Conservation (phyloP, 2,888 invertebrate genomes). For the Seira musarum region DNA sequence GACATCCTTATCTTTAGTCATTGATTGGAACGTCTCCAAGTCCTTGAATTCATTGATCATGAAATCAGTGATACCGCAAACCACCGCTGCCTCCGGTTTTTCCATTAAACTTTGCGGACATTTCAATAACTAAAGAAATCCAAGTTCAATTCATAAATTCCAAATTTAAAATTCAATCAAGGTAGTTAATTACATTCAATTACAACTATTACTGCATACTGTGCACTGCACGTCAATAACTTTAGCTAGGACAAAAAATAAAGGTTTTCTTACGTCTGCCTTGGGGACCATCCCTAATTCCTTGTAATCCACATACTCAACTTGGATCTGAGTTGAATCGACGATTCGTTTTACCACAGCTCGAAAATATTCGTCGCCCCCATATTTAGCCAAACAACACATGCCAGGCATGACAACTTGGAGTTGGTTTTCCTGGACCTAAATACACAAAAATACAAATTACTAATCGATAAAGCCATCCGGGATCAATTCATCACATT, state of each 20-base stretch:
- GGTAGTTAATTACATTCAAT: too few relatives aligned
- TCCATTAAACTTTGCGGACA: conserved; percentile 10
- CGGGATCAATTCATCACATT: too few relatives aligned
- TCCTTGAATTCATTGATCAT: conserved; percentile 10
- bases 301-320: conserved; percentile 46
- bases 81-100: conserved; percentile 2
- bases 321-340: neutral
- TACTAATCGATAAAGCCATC: too few relatives aligned
- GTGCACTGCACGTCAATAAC: too few relatives aligned
- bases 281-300: conserved; percentile 13
- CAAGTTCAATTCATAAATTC: too few relatives aligned
- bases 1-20: conserved; percentile 37
- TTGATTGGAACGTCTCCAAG: conserved; percentile 9
- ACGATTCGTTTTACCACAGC: conserved; percentile 19
- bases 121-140: conserved; percentile 22
- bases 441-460: too few relatives aligned
- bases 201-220: too few relatives aligned
- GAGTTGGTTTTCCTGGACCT: too few relatives aligned
- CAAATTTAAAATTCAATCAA: too few relatives aligned
- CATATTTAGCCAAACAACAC: conserved; percentile 34
- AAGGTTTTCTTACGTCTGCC: conserved; percentile 13
- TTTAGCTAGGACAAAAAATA: neutral
- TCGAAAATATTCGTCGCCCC: conserved; percentile 30
- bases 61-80: conserved; percentile 30
- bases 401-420: too few relatives aligned